Percentiles rank a stretch among this genome's conserved stretches.
These are phyloP conservation scores for Holothuria leucospilota DNA, from an alignment of 53 echinoderm and acorn worm genomes.

Conservation along the genomic window DNA sequence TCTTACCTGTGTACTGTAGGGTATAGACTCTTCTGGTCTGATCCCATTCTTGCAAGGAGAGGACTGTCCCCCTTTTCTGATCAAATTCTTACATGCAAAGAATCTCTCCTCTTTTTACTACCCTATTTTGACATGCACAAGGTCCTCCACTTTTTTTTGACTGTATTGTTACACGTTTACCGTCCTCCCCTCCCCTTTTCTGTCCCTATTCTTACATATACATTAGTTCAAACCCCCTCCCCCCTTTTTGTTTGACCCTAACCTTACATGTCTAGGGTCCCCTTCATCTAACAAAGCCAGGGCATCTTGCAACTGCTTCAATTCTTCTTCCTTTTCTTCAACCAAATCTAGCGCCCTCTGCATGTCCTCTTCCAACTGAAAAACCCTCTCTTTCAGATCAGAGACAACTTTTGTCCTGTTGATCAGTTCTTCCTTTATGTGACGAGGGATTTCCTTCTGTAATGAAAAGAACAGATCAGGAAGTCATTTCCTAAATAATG, in stretches of 20 bases:
- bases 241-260: neutral
- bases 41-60: no score
- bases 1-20: no score
- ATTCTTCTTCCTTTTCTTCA: conserved; percentile 76
- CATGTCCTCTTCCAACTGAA: conserved; percentile 87
- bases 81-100: no score
- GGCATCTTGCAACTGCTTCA: conserved; percentile 67
- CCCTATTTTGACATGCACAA: no score
- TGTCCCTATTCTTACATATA: conserved; percentile 70
- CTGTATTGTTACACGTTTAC: neutral
- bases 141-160: neutral
- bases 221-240: no score
- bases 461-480: no score
- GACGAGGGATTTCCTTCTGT: conserved; percentile 49
- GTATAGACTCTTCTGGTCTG: no score
- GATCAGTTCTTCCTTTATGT: conserved; percentile 63
- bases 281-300: conserved; percentile 62
- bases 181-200: neutral
- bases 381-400: conserved; percentile 74
- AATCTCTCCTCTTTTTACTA: no score
- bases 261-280: conserved; percentile 89
- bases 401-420: conserved; percentile 72
- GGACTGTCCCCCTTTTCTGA: no score
- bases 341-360: conserved; percentile 79
- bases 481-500: no score